phyloP scores from a whole-genome alignment of 2,113 vertebrate genomes.

The Grantiella picta region DNA sequence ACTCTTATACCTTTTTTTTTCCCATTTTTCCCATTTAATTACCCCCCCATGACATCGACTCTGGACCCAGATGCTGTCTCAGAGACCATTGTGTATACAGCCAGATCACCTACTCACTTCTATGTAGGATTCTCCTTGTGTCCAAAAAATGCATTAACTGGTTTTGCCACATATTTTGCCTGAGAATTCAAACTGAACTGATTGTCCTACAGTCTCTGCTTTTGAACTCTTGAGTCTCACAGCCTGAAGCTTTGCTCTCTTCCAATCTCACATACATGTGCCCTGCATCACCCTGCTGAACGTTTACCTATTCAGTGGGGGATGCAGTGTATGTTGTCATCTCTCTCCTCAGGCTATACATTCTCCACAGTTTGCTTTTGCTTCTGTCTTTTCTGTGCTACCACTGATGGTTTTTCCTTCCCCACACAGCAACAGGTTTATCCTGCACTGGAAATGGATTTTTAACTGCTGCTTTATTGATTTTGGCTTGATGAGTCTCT shows the following conservation, averaged over 20 bases:
- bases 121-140: background rate
- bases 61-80: background rate
- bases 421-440: background rate
- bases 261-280: background rate
- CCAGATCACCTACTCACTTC: background rate
- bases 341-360: background rate
- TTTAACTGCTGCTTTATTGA: conserved; percentile 45
- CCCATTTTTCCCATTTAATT: background rate
- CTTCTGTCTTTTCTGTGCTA: background rate
- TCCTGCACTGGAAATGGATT: conserved; percentile 29
- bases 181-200: background rate
- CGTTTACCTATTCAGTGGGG: background rate
- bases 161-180: background rate
- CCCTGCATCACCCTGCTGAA: background rate
- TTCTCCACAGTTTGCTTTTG: background rate
- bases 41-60: rapidly evolving
- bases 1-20: background rate
- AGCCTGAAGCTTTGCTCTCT: background rate
- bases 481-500: conserved; percentile 29
- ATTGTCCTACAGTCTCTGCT: background rate
- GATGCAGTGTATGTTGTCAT: background rate
- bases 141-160: background rate
- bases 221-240: background rate
- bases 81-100: background rate
- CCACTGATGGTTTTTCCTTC: conserved; percentile 21